Conservation (phyloP, 2,888 invertebrate species). For the Tenthredo scrophulariae region DNA sequence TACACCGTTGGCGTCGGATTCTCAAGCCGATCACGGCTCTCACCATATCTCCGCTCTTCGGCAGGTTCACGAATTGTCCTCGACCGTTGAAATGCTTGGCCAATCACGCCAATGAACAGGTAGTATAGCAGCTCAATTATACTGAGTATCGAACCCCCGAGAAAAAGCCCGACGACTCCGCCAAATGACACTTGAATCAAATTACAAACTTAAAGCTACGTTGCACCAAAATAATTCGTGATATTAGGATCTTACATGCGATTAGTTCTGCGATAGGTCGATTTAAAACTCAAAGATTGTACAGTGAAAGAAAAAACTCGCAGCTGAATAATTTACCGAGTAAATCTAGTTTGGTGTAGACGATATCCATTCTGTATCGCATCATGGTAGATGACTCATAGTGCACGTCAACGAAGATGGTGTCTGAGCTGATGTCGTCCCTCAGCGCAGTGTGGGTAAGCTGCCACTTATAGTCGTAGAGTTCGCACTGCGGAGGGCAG, state of each 20-base stretch:
- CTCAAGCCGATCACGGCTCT: neutral
- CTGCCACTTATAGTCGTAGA: slow-evolving; percentile 64
- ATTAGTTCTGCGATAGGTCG: neutral
- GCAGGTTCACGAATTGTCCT: neutral
- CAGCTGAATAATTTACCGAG: slow-evolving; percentile 71
- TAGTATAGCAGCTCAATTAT: slow-evolving; percentile 78
- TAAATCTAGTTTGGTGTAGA: slow-evolving; percentile 78
- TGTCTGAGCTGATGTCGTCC: slow-evolving; percentile 13
- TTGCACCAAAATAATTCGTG: neutral
- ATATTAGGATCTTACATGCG: neutral
- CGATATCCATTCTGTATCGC: slow-evolving; percentile 78
- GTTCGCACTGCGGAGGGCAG: slow-evolving; percentile 69
- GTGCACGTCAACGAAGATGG: slow-evolving; percentile 77
- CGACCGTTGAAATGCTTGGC: neutral
- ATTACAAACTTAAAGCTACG: slow-evolving; percentile 1
- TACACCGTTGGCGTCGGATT: neutral
- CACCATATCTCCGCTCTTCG: neutral
- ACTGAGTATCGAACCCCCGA: slow-evolving; percentile 79
- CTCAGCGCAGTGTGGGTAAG: slow-evolving; percentile 55
- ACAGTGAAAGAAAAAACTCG: neutral
- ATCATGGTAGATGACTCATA: slow-evolving; percentile 77
- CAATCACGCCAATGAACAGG: neutral
- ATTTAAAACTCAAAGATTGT: neutral
- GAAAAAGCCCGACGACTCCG: slow-evolving; percentile 78
- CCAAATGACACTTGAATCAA: slow-evolving; percentile 77